phyloP scores from a whole-genome alignment of 1,140 invertebrate genomes.

The Bombus impatiens region DNA sequence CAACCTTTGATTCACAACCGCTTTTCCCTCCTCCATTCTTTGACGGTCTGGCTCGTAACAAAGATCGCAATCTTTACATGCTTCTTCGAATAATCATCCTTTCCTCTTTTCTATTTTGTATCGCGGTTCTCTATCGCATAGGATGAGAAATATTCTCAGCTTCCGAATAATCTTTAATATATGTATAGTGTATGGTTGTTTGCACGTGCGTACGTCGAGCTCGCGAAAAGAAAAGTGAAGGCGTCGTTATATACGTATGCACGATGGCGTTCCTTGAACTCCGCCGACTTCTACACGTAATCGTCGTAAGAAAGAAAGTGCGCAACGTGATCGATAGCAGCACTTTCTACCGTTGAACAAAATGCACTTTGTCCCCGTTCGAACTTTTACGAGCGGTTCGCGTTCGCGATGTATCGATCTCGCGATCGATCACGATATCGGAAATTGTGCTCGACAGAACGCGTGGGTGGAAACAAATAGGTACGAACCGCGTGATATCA shows the following conservation, averaged over 20 bases:
- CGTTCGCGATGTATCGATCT: not conserved
- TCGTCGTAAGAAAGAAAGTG: constrained; percentile 65
- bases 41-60: no score
- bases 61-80: constrained; percentile 5
- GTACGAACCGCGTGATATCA: not conserved
- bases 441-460: not conserved
- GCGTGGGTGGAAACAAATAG: constrained; percentile 20
- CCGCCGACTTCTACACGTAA: constrained; percentile 56
- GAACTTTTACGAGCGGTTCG: not conserved
- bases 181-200: not conserved
- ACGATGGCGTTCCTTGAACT: constrained; percentile 52
- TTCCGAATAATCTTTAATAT: constrained; percentile 10
- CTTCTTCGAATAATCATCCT: not conserved
- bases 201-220: not conserved
- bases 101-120: not conserved
- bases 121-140: not conserved
- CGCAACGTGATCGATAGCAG: constrained; percentile 56
- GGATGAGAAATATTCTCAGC: constrained; percentile 44
- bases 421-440: not conserved
- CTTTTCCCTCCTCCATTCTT: not conserved
- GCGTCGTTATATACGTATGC: constrained; percentile 19
- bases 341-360: constrained; percentile 51
- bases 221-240: constrained; percentile 49
- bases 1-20: not conserved
- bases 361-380: constrained; percentile 23